Base-by-base conservation (phyloP, 2,797 vertebrate species). In the Bovichtus variegatus region DNA sequence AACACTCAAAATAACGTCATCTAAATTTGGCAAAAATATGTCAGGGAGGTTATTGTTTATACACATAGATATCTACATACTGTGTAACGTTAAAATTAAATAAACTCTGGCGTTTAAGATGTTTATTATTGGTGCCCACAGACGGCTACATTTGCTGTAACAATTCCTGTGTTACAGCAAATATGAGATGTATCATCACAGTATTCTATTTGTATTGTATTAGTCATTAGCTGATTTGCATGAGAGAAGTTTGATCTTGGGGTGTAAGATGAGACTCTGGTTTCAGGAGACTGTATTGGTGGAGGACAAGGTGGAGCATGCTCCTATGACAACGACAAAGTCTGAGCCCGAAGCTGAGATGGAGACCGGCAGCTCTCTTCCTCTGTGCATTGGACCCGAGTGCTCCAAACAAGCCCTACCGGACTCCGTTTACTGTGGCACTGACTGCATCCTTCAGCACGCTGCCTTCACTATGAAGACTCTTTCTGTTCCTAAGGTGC, bases 341-440 rank as follows among this genome's bases (percentile, higher is more conserved):
- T 4, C 75, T 18, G 38, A 74, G 6, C 16, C 65, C 3, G 51
- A 83, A 53, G 27, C 44, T 60, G 82, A 57, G 1, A 87, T 94
- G 94, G 85, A 94, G 3, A 27, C 81, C 0, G 95, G 96, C 49
- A 63, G 90, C 68, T 91, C 91, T 54, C 83, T 92, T 38, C 91
- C 97, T 0, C 93, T 92, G 53, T 99, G 98, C 83, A 99, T 98
- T 1, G 98, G 98, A 5, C 97, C 97, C 0, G 95, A 95, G 58
- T 99, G 98, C 76, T 88, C 83, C 29, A 97, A 92, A 12, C 90
- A 94, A 75, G 97, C 98, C 1, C 93, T 97, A 54, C 96, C 95
- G 0, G 98, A 97, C 82, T 99, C 98, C 0, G 98, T 99, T 61
- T 99, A 99, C 87, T 99, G 98, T 78, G 96, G 98, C 88, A 97